Base-by-base conservation (phyloP, 2,797 vertebrate species). In the Pseudopleuronectes americanus region DNA sequence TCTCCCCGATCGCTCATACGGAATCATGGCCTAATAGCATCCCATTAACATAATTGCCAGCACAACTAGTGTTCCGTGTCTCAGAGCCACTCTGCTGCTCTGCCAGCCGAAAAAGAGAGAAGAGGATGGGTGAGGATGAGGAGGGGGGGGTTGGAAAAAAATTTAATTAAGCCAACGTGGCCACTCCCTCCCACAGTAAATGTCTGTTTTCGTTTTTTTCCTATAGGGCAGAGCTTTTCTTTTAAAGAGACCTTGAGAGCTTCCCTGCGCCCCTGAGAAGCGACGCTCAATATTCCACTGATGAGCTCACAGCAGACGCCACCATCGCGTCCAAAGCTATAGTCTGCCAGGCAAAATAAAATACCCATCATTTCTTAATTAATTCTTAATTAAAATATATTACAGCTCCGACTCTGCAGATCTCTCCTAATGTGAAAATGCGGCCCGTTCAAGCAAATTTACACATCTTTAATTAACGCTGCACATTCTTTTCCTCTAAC, bases 381-480 rank as follows among this genome's bases (percentile, higher is more conserved):
- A 97, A 97, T 97, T 95, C 95, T 96, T 98, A 97, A 98, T 98
- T 98, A 97, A 98, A 99, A 98, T 97, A 96, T 97, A 97, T 97
- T 95, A 96, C 95, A 95, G 95, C 93, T 85, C 95, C 93, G 95
- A 97, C 97, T 96, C 96, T 65, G 93, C 96, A 96, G 96, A 97
- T 96, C 96, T 97, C 96, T 96, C 95, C 95, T 97, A 97, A 97
- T 97, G 97, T 95, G 96, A 94, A 96, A 97, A 97, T 95, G 95
- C 41, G 71, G 94, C 94, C 95, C 96, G 95, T 96, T 96, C 94
- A 94, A 96, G 96, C 96, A 96, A 96, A 97, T 97, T 98, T 97
- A 98, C 96, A 96, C 96, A 95, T 97, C 96, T 97, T 96, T 98
- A 98, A 97, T 98, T 97, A 98, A 97, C 94, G 92, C 92, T 72